phyloP scores from a whole-genome alignment of 2,113 vertebrate species.

The Oncorhynchus keta region DNA sequence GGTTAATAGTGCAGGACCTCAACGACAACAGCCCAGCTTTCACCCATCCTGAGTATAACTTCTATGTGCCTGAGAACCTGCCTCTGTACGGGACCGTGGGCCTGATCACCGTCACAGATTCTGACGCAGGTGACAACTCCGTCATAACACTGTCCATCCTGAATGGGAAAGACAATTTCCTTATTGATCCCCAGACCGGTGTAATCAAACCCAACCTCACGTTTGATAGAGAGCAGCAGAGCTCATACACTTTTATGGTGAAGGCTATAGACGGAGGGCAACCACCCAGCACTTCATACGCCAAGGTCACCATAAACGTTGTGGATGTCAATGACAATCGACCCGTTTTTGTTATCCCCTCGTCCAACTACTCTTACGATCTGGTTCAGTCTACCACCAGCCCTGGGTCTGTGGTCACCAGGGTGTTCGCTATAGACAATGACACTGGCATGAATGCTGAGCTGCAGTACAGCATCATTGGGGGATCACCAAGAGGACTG shows the following conservation, averaged over 20 bases:
- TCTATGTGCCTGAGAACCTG: constrained; percentile 96
- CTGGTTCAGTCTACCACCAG: constrained; percentile 82
- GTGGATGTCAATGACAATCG: constrained; percentile 97
- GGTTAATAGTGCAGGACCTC: constrained; percentile 93
- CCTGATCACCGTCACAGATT: constrained; percentile 94
- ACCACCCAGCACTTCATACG: constrained; percentile 87
- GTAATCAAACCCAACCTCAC: constrained; percentile 96
- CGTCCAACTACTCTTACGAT: constrained; percentile 94
- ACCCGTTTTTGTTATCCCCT: constrained; percentile 89
- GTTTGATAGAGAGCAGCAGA: constrained; percentile 96
- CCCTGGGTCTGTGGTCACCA: constrained; percentile 90
- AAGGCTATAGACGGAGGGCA: constrained; percentile 92
- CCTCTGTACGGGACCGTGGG: constrained; percentile 95
- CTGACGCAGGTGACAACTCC: constrained; percentile 91
- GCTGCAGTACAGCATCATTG: constrained; percentile 90
- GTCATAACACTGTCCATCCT: constrained; percentile 90
- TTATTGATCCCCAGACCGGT: constrained; percentile 92
- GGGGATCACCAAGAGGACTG: constrained; percentile 86
- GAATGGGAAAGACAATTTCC: constrained; percentile 90
- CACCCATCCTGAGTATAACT: constrained; percentile 96
- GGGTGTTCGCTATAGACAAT: constrained; percentile 92
- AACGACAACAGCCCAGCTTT: constrained; percentile 98
- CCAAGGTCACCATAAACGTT: constrained; percentile 97
- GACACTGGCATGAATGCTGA: constrained; percentile 96
- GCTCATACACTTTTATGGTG: constrained; percentile 95